phyloP scores from a whole-genome alignment of 2,888 invertebrate genomes.

The Xanthorhoe designata region DNA sequence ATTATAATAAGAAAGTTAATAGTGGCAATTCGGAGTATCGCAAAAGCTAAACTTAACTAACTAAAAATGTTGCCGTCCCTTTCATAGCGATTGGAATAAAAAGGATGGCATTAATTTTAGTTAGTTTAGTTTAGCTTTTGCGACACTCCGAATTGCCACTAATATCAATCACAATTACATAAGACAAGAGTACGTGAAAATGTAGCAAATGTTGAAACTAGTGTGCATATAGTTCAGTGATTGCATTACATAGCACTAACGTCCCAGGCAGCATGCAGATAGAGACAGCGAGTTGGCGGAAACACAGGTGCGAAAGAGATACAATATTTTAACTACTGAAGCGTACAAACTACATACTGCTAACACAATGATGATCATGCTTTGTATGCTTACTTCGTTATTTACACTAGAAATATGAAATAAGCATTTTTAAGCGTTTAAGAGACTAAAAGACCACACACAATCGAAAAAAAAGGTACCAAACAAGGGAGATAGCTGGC shows the following conservation, averaged over 20 bases:
- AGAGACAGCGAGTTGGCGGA: slow-evolving; percentile 51
- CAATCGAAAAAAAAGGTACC: not conserved
- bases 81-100: too few relatives aligned
- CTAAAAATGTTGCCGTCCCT: too few relatives aligned
- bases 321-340: slow-evolving; percentile 55
- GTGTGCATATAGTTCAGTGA: slow-evolving; percentile 34
- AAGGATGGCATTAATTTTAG: too few relatives aligned
- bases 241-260: slow-evolving; percentile 54
- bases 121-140: too few relatives aligned
- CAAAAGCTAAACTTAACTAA: too few relatives aligned
- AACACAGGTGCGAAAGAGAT: slow-evolving; percentile 52
- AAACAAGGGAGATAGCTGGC: not conserved
- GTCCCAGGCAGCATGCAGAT: slow-evolving; percentile 71
- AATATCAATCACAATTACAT: not conserved
- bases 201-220: not conserved
- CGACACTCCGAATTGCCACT: too few relatives aligned
- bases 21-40: too few relatives aligned
- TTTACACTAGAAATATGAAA: not conserved
- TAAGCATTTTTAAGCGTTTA: not conserved
- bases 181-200: not conserved
- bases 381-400: not conserved
- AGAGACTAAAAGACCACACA: not conserved
- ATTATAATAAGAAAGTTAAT: too few relatives aligned
- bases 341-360: slow-evolving; percentile 41
- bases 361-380: slow-evolving; percentile 2